Conservation (phyloP, 1,140 invertebrate species). For the Aethina tumida region DNA sequence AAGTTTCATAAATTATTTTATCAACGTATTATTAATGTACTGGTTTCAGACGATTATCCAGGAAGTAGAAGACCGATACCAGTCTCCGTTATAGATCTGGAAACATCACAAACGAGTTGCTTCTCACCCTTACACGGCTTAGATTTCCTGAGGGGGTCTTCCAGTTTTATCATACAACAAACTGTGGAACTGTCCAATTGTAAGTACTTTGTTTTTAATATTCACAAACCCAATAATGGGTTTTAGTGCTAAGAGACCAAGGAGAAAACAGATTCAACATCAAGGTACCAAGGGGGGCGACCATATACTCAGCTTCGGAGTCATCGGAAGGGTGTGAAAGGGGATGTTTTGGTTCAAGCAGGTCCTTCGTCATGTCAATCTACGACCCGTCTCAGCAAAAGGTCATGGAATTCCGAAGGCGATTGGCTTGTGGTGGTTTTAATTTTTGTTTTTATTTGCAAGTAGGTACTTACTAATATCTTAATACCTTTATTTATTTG, state of each 20-base stretch:
- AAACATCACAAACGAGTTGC: constrained; percentile 36
- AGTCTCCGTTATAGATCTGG: constrained; percentile 43
- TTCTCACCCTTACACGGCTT: constrained; percentile 44
- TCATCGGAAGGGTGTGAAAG: constrained; percentile 43
- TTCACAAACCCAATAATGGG: no score
- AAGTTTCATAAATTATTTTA: no score
- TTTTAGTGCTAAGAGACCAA: background rate
- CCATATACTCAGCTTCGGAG: constrained; percentile 51
- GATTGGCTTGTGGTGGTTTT: constrained; percentile 39
- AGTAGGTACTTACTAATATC: no score
- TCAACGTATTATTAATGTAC: no score
- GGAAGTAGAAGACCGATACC: constrained; percentile 35
- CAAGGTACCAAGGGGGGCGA: constrained; percentile 48
- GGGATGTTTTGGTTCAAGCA: constrained; percentile 45
- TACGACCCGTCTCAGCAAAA: constrained; percentile 55
- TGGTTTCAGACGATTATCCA: no score
- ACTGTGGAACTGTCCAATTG: constrained; percentile 46
- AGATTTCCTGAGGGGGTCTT: constrained; percentile 45
- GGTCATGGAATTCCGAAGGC: constrained; percentile 45
- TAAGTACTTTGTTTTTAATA: no score
- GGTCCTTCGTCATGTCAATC: constrained; percentile 48
- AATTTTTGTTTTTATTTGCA: constrained; percentile 30
- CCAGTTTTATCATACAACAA: constrained; percentile 44
- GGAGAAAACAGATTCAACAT: constrained; percentile 52
- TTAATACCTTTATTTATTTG: constrained; percentile 4